These are phyloP conservation scores for Daptonema setosum DNA, from an alignment of 2,888 invertebrate genomes.

Conservation along the genomic window DNA sequence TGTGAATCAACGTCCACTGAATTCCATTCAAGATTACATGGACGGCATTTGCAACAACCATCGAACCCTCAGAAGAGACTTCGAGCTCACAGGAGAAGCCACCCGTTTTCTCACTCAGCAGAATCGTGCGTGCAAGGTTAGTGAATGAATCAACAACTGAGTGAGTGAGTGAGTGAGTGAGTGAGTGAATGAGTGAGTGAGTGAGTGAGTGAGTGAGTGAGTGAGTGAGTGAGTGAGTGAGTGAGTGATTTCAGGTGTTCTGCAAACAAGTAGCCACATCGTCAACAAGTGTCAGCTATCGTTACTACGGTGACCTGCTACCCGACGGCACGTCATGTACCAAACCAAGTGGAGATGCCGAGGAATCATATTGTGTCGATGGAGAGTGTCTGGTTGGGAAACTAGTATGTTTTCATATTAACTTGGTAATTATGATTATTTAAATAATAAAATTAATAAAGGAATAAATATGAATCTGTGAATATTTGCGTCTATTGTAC, in stretches of 20 bases:
- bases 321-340: slow-evolving; percentile 27
- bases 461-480: too few species aligned
- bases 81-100: slow-evolving; percentile 23
- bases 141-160: too few species aligned
- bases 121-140: slow-evolving; percentile 25
- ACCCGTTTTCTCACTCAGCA: slow-evolving; percentile 22
- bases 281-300: slow-evolving; percentile 11
- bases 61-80: slow-evolving; percentile 19
- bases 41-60: slow-evolving; percentile 20
- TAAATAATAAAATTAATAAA: not conserved
- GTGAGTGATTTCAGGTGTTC: not conserved
- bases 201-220: too few species aligned
- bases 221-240: too few species aligned
- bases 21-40: slow-evolving; percentile 14
- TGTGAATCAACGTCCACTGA: not conserved
- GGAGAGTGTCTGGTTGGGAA: slow-evolving; percentile 23
- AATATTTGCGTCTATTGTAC: too few species aligned
- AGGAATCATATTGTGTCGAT: slow-evolving; percentile 21
- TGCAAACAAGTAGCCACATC: not conserved
- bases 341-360: not conserved
- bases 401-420: not conserved
- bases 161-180: too few species aligned
- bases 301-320: slow-evolving; percentile 26
- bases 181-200: too few species aligned
- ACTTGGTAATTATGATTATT: not conserved